phyloP scores from a whole-genome alignment of 2,797 vertebrate species.

The Pseudocheirus occidentalis region DNA sequence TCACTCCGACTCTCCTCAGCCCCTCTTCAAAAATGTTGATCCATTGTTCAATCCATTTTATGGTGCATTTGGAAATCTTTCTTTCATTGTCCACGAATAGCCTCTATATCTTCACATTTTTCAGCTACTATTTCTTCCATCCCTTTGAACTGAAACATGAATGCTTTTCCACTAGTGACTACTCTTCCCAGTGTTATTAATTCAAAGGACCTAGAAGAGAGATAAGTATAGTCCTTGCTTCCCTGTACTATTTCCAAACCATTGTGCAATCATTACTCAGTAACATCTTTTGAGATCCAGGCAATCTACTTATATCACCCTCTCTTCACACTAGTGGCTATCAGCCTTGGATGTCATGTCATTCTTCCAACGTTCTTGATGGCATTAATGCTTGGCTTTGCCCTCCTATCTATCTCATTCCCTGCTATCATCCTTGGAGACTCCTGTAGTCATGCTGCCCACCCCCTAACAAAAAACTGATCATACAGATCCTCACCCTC shows the following conservation, averaged over 20 bases:
- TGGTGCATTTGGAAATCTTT: background rate
- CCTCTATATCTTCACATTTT: background rate
- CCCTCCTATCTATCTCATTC: background rate
- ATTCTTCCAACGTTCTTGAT: background rate
- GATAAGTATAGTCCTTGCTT: background rate
- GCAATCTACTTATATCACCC: background rate
- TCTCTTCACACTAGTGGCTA: background rate
- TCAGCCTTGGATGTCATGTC: background rate
- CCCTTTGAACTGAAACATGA: background rate
- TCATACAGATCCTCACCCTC: background rate
- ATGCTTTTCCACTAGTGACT: background rate
- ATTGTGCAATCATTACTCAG: background rate
- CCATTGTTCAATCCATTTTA: background rate
- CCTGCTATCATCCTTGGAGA: background rate
- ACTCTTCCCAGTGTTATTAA: background rate
- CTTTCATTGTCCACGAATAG: background rate
- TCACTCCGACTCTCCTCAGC: background rate
- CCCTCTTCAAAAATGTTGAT: background rate
- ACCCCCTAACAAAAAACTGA: background rate
- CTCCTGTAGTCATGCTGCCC: background rate
- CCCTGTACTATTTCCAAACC: background rate
- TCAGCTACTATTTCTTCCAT: background rate
- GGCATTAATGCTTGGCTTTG: background rate
- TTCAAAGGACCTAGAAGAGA: background rate
- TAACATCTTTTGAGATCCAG: background rate